Base-by-base conservation (phyloP, 2,113 vertebrate species). In the Dicaeum eximium region DNA sequence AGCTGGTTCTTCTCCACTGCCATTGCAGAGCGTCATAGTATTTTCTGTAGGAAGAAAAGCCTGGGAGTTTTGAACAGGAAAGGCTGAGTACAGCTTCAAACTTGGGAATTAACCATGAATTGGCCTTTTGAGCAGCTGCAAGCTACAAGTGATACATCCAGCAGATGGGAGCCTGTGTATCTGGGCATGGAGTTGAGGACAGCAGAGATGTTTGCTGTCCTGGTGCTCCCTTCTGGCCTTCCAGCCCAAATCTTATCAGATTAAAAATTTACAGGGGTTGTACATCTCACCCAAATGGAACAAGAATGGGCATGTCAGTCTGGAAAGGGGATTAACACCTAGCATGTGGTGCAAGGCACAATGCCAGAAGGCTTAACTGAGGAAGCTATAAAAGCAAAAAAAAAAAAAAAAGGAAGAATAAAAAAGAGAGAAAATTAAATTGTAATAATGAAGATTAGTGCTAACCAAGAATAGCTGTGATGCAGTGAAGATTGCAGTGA, bases 351-450 rank as follows among this genome's bases (percentile, higher is more conserved):
- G 37, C 83, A 87, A 94, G 65, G 81, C 8, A 4, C 1, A 2
- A 48, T 95, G 84, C 90, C 90, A 96, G 73, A 78, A 91, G 51
- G 57, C 73, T 95, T 78, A 95, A 70, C 42, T 37, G 28, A 95
- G 56, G 65, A 95, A 92, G 60, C 56, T 67, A 71, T 91, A 91
- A 93, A 77, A 93, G 42, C 7, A 75, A 85, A 93, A 75, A 72
- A 74, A 93, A 75, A 72, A 74, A 80, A 51, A 48, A 77, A 48
- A 45, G 44, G 9, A 57, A 74, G 40, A 86, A 77, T 24, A 33
- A 65, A 33, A 65, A 51, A 73, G 51, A 74, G 35, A 87, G 35
- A 92, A 40, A 78, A 93, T 74, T 89, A 74, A 89, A 84, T 73
- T 66, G 78, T 35, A 86, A 66, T 93, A 93, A 94, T 21, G 44